Evolutionary conservation across 1,140 invertebrate genomes (phyloP), one percentile per base, ranked within the genome.

Genomic region (Colletes gigas): DNA sequence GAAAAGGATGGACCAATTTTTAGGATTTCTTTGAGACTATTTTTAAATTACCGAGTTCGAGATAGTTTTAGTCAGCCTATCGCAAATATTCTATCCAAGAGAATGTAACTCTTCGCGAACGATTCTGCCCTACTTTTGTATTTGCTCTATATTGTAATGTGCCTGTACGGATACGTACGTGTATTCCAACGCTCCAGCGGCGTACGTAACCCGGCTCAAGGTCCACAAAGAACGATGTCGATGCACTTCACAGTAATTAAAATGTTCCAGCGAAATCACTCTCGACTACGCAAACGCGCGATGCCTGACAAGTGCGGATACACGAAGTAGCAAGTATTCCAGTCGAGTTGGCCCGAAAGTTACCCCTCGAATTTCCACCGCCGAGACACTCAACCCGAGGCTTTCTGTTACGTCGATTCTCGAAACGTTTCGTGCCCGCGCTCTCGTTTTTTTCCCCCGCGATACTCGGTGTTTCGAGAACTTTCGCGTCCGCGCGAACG

Each of bases 281-380:
- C 17, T 52, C 44, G 19, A 19, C 47, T 15, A 67, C 6, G 44
- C 44, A 50, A 67, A 67, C 47, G 50, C 17, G 9, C 9, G 44
- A 50, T 44, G 15, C 65, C 17, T 10, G 8, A 17, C 9, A 67
- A 21, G 44, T 12, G 65, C 44, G 0, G 19, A 50, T n/a, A 6
- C 47, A 50, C 50, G n/a, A 50, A 67, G 65, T 10, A 50, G 65
- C 65, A 21, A 67, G 65, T 44, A 67, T 21, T 50, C 47, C 44
- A 12, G 9, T 21, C 8, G 44, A 67, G 44, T 50, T 67, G 47
- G 17, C 7, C 7, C 39, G n/a, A n/a, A 76, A 76, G 39, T 63
- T 78, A 30, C 7, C 54, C 12, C 15, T 19, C 39, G 47, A 55
- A 62, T n/a, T 63, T 63, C 12, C 54, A 69, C 8, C 10, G 2